Evolutionary conservation across 2,888 invertebrate genomes (phyloP).

Genomic region (Lumbricus terrestris): DNA sequence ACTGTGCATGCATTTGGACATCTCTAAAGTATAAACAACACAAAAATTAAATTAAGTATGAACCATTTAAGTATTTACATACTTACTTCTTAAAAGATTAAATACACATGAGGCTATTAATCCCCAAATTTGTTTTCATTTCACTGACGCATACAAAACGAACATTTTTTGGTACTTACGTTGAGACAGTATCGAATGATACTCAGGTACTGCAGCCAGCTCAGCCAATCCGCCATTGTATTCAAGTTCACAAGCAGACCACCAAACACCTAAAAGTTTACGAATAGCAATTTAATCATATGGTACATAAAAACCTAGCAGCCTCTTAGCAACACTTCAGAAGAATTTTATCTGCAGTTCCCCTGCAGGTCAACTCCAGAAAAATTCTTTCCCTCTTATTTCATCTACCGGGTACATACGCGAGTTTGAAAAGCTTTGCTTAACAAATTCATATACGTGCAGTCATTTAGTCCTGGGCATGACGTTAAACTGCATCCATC

Average conservation of each 20-base stretch:
- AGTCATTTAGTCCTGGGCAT: no score
- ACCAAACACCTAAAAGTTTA: constrained; percentile 47
- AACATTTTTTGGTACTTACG: constrained; percentile 26
- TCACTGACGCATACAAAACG: neutral
- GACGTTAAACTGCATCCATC: no score
- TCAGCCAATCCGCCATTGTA: constrained; percentile 50
- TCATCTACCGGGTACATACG: no score
- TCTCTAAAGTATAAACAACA: no score
- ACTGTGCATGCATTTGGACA: no score
- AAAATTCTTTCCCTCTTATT: neutral
- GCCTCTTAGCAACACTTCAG: neutral
- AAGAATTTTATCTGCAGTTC: neutral
- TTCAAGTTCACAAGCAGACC: constrained; percentile 55
- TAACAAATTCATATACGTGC: neutral
- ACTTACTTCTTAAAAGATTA: no score
- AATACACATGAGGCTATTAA: neutral
- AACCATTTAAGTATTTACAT: no score
- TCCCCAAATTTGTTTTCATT: neutral
- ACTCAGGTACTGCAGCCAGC: constrained; percentile 55
- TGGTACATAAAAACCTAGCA: neutral
- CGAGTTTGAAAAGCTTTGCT: neutral
- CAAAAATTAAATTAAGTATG: no score
- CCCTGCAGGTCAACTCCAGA: neutral
- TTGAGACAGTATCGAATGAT: constrained; percentile 53
- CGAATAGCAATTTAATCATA: neutral